Evolutionary conservation across 2,888 invertebrate species (phyloP).

Genomic region (Ectropis crepuscularia): DNA sequence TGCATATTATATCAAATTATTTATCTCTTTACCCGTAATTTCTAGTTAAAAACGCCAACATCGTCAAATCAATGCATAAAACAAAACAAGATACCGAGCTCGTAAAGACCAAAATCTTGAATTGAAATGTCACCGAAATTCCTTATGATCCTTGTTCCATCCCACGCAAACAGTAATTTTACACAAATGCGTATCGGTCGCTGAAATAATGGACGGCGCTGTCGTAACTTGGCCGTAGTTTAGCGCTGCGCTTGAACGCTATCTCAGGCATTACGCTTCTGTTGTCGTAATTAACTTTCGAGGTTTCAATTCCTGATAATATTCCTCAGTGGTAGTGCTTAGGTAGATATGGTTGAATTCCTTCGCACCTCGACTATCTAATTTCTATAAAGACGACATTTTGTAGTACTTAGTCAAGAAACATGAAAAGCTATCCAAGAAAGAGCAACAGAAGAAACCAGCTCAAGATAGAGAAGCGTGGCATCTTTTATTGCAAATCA

Average conservation of each 20-base stretch:
- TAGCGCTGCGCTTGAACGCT: conserved; percentile 5
- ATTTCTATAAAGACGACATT: no score
- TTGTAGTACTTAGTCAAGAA: no score
- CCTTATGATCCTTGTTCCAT: conserved; percentile 37
- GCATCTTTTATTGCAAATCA: no score
- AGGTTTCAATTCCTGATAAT: neutral
- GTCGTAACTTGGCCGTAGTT: conserved; percentile 24
- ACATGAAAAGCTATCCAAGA: no score
- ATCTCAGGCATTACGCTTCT: conserved; percentile 15
- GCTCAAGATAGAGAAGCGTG: no score
- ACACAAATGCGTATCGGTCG: conserved; percentile 28
- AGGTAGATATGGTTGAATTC: neutral
- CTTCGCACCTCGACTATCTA: neutral
- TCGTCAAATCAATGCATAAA: conserved; percentile 20
- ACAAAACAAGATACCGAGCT: conserved; percentile 28
- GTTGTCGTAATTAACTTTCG: conserved; percentile 12
- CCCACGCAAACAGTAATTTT: conserved; percentile 36
- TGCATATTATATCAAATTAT: no score
- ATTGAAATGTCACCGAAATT: conserved; percentile 38
- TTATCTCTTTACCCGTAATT: no score
- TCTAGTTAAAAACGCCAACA: conserved; percentile 32
- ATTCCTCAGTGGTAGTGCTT: neutral
- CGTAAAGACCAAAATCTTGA: conserved; percentile 32
- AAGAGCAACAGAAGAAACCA: no score
- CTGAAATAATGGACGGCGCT: conserved; percentile 19